Conservation (phyloP, 2,113 vertebrate genomes). For the Hippocampus mohnikei region DNA sequence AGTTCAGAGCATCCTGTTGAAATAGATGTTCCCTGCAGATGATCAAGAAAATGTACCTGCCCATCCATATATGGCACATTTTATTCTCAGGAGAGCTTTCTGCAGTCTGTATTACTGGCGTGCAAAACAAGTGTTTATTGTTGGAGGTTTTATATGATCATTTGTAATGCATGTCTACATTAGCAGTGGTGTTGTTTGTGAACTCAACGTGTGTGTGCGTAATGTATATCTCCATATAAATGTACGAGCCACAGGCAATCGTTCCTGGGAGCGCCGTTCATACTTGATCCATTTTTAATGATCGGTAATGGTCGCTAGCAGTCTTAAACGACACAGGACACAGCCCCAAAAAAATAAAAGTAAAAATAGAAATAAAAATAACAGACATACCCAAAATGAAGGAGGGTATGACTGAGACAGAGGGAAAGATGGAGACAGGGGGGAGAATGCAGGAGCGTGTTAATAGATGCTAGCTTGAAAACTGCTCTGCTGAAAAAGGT, state of each 20-base stretch:
- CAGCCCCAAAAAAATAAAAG: conserved; percentile 26
- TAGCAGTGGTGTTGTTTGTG: conserved; percentile 17
- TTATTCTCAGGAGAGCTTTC: neutral
- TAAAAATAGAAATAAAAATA: conserved; percentile 28
- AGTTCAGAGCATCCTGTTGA: neutral
- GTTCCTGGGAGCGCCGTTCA: conserved; percentile 49
- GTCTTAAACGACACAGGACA: conserved; percentile 46
- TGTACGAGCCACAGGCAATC: conserved; percentile 55
- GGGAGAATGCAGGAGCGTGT: conserved; percentile 20
- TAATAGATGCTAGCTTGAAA: conserved; percentile 52
- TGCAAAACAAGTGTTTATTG: conserved; percentile 7
- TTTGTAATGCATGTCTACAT: conserved; percentile 13
- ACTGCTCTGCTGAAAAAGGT: conserved; percentile 37
- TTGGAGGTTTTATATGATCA: conserved; percentile 1
- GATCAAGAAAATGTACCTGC: neutral
- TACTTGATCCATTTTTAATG: conserved; percentile 67
- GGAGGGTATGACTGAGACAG: conserved; percentile 1
- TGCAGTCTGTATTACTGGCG: neutral
- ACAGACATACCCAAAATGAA: conserved; percentile 26
- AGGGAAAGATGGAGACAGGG: conserved; percentile 11
- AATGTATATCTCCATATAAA: conserved; percentile 37
- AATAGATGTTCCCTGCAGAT: neutral
- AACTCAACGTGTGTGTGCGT: conserved; percentile 12
- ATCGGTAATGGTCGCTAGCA: conserved; percentile 61
- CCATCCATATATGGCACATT: neutral